phyloP scores from a whole-genome alignment of 2,797 vertebrate species.

The Sciaenops ocellatus region DNA sequence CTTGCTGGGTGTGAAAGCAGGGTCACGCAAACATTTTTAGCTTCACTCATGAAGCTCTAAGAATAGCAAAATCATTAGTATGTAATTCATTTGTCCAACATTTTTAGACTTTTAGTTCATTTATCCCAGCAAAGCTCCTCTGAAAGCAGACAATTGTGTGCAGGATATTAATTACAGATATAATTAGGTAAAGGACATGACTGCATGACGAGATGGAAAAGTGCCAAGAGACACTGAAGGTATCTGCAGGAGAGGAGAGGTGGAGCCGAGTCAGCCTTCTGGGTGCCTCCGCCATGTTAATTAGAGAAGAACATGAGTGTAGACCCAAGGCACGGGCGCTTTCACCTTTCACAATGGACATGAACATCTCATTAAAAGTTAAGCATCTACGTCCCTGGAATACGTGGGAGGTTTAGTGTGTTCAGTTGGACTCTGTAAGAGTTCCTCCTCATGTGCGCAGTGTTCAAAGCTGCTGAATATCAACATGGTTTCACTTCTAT shows the following conservation, averaged over 20 bases:
- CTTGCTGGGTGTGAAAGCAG: neutral
- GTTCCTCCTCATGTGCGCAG: neutral
- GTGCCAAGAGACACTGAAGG: conserved; percentile 64
- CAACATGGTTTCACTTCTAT: neutral
- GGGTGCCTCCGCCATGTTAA: conserved; percentile 58
- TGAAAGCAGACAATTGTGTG: conserved; percentile 46
- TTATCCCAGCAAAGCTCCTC: conserved; percentile 41
- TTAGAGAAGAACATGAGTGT: conserved; percentile 68
- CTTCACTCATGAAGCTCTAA: neutral
- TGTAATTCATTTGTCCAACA: conserved; percentile 3
- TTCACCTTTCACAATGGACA: conserved; percentile 53
- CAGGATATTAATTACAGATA: conserved; percentile 72
- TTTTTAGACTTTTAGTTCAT: neutral
- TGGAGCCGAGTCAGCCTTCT: conserved; percentile 10
- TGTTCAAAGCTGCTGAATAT: too few species aligned
- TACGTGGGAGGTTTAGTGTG: neutral
- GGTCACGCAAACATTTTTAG: neutral
- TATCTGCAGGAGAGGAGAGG: conserved; percentile 49
- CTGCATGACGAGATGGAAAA: conserved; percentile 67
- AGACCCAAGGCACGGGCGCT: conserved; percentile 43
- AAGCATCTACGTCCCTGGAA: conserved; percentile 41
- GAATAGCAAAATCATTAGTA: neutral
- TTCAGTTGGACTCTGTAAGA: conserved; percentile 9
- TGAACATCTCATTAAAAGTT: conserved; percentile 71
- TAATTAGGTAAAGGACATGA: conserved; percentile 75